Conservation (phyloP, 2,888 invertebrate genomes). For the Dorcus hopei region DNA sequence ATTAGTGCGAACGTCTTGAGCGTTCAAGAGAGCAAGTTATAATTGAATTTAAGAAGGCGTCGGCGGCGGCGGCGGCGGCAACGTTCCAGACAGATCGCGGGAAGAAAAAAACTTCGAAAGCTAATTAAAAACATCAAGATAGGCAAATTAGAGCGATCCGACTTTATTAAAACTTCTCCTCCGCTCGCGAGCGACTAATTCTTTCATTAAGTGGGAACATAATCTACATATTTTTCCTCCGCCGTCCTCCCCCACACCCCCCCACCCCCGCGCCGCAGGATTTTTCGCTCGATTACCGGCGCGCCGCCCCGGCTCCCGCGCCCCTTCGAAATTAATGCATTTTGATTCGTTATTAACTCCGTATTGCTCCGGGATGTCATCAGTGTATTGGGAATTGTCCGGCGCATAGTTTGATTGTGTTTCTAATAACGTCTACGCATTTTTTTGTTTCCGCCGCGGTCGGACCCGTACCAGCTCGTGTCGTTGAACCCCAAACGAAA, state of each 20-base stretch:
- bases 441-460: too few relatives aligned
- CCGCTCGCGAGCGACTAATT: too few relatives aligned
- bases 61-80: too few relatives aligned
- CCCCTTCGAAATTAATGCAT: constrained; percentile 21
- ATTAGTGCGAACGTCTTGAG: too few relatives aligned
- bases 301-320: neutral
- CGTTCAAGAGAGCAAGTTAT: too few relatives aligned
- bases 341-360: constrained; percentile 28
- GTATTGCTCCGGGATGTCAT: constrained; percentile 29
- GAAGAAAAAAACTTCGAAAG: neutral
- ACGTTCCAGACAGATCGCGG: neutral
- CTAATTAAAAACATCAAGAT: constrained; percentile 2
- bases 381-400: constrained; percentile 28
- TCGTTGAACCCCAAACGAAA: neutral
- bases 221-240: neutral
- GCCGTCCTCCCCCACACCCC: neutral
- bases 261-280: neutral
- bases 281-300: neutral
- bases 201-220: too few relatives aligned
- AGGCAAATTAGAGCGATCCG: neutral
- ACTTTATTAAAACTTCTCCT: too few relatives aligned
- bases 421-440: neutral
- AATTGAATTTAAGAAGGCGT: too few relatives aligned
- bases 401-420: neutral
- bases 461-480: neutral